Base-by-base conservation (phyloP, 2,888 invertebrate genomes). In the Tricholauxania praeusta region DNA sequence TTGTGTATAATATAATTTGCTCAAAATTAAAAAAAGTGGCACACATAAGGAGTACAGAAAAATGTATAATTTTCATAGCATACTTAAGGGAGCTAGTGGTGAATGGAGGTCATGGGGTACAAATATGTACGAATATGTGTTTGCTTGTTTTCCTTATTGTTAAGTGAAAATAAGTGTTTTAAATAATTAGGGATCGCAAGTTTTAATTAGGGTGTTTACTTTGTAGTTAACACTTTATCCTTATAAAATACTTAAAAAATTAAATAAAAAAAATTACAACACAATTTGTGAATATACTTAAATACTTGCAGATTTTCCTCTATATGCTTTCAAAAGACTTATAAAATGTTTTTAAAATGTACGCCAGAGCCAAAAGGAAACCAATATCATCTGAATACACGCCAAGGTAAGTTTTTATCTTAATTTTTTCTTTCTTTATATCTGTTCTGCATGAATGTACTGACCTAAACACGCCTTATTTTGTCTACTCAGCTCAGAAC, bases 1-100 rank as follows among this genome's bases (percentile, higher is more conserved):
- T 70, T 59, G 59, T 72, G 63, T 70, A 73, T 67, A 73, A 75
- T 62, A 70, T 48, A 70, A 63, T 70, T 63, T 53, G 62, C 55
- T 70, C 39, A 39, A 39, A 70, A 62, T n/a, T 22, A 39, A 39
- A 39, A 53, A 70, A 22, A 51, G 28, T 19, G 28, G 17, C 53
- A 66, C 68, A 69, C 28, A 49, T 62, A 62, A 17, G 48, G 51
- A 22, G 48, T 59, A 51, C 28, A 39, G 39, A 28, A 17, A 47
- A 62, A 62, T 19, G 57, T 19, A 57, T 28, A 57, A 19, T 4
- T 57, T 39, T 22, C 57, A 22, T n/a, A 14, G 22, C 60, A 28
- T 32, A 28, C 60, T 66, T 32, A 14, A 63, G 52, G 47, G 62
- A 53, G 47, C 55, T 59, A 15, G 48, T 22, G 49, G 51, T 12